Percentiles rank a stretch among this genome's conserved stretches.
Evolutionary conservation across 2,888 invertebrate genomes (phyloP).

Genomic region (Agonum fuliginosum): DNA sequence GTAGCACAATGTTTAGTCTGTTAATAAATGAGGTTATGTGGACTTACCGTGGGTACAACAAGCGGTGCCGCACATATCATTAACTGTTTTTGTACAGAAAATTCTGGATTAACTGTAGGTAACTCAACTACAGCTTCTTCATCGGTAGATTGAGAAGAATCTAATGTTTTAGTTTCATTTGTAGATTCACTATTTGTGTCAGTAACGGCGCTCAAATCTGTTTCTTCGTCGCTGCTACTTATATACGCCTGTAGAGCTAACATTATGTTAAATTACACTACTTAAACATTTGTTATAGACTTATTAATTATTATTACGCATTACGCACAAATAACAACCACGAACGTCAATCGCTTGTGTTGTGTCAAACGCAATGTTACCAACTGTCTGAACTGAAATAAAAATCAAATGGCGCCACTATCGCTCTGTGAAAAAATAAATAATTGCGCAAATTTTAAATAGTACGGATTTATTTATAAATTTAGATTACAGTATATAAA

Average conservation of each 20-base stretch:
- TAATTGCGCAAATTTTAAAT: not conserved
- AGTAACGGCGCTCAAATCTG: slow-evolving; percentile 72
- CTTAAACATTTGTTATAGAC: slow-evolving; percentile 4
- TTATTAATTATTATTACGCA: not conserved
- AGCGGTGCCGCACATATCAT: slow-evolving; percentile 88
- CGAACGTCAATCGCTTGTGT: no score
- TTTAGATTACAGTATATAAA: slow-evolving; percentile 2
- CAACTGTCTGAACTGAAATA: no score
- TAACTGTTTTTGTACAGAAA: slow-evolving; percentile 78
- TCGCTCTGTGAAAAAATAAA: no score
- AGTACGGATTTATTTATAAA: not conserved
- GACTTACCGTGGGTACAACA: slow-evolving; percentile 85
- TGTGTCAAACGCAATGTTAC: no score
- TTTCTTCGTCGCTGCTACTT: slow-evolving; percentile 81
- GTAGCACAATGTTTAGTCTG: slow-evolving; percentile 10
- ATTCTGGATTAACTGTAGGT: slow-evolving; percentile 72
- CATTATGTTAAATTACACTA: slow-evolving; percentile 73
- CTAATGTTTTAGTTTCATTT: slow-evolving; percentile 71
- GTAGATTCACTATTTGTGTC: slow-evolving; percentile 67
- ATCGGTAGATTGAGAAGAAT: slow-evolving; percentile 75
- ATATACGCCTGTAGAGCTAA: slow-evolving; percentile 82
- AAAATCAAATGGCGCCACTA: no score
- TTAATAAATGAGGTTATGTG: slow-evolving; percentile 47
- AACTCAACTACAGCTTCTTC: slow-evolving; percentile 69
- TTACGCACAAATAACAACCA: no score